phyloP scores from a whole-genome alignment of 2,113 vertebrate species.

The Desmodus rotundus region DNA sequence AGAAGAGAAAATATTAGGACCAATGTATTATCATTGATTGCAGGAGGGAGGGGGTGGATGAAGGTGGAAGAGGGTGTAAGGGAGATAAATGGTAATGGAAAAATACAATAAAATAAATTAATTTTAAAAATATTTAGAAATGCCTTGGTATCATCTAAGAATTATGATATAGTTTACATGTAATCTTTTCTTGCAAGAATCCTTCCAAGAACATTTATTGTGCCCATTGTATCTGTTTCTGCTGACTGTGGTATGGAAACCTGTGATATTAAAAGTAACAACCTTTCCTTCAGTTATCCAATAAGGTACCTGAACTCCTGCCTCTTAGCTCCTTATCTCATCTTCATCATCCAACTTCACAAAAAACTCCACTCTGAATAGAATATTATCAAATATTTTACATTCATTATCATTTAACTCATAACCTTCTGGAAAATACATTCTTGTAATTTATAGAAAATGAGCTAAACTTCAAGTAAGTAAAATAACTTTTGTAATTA shows the following conservation, averaged over 20 bases:
- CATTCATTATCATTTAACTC: not conserved
- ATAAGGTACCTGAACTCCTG: not conserved
- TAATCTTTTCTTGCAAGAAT: not conserved
- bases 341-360: not conserved
- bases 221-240: not conserved
- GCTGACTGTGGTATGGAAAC: not conserved
- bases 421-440: not conserved
- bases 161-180: not conserved
- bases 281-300: not conserved
- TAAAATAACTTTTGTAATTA: slow-evolving; percentile 23
- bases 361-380: not conserved
- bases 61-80: no score
- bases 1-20: not conserved
- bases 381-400: not conserved
- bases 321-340: not conserved
- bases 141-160: not conserved
- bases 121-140: not conserved
- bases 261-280: slow-evolving; percentile 23
- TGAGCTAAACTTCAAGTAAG: not conserved
- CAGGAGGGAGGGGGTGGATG: no score
- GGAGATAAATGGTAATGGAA: no score
- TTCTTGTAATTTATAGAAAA: slow-evolving; percentile 9
- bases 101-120: no score
- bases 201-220: not conserved
- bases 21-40: not conserved